Evolutionary conservation across 2,113 vertebrate genomes (phyloP), one percentile per base, ranked within the genome.

Genomic region (Silurus asotus): DNA sequence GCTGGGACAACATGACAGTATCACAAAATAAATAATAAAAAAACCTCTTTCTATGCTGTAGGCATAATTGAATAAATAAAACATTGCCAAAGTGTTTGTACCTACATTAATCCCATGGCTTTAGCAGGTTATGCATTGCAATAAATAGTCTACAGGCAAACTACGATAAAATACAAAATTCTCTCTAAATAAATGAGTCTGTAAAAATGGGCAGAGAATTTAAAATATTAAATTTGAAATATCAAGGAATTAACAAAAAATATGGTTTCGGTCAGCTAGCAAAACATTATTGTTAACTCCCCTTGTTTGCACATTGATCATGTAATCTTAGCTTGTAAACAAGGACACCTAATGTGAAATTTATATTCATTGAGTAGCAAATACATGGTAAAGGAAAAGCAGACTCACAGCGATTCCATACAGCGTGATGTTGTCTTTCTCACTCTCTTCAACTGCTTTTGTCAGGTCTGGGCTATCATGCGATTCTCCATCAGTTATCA

Each of bases 401-500:
- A 4, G 83, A 95, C 97, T 96, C 91, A 99, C 98, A 0, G 98
- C 98, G 84, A 99, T 97, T 0, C 97, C 97, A 0, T 99, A 99
- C 93, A 97, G 91, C 87, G 98, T 99, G 93, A 99, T 95, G 2
- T 99, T 98, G 90, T 99, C 97, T 84, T 88, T 94, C 93, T 98
- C 96, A 7, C 97, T 97, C 88, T 96, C 94, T 76, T 93, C 93
- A 8, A 99, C 97, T 6, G 95, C 98, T 90, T 94, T 93, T 89
- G 96, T 91, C 82, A 99, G 95, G 89, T 97, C 95, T 0, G 95
- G 95, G 91, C 96, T 99, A 94, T 99, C 98, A 0, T 99, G 98
- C 10, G 97, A 99, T 84, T 99, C 98, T 58, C 98, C 98, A 0
- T 99, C 98, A 3, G 98, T 99, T 92, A 99, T 98, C 67, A 99